Percentiles rank a stretch among this genome's conserved stretches.
These are phyloP conservation scores for Limnothrissa miodon DNA, from an alignment of 2,113 vertebrate species.

Conservation along the genomic window DNA sequence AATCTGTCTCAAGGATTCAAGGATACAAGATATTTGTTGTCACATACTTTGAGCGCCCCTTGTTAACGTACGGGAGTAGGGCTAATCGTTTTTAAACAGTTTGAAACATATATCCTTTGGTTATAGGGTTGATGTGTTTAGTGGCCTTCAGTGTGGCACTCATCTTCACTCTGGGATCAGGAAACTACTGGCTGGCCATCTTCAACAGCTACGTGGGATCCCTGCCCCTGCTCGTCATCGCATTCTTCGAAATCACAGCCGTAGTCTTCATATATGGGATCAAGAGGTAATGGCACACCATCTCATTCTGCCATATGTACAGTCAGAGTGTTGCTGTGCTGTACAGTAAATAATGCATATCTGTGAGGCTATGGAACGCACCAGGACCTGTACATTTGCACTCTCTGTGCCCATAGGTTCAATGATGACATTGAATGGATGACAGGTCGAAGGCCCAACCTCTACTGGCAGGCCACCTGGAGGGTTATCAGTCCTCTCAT, in stretches of 20 bases:
- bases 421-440: constrained; percentile 80
- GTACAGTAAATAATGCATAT: neutral
- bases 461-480: constrained; percentile 84
- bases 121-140: constrained; percentile 75
- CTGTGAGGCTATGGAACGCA: neutral
- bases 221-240: constrained; percentile 78
- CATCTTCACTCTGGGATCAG: constrained; percentile 81
- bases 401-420: constrained; percentile 70
- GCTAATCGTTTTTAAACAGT: too few species aligned
- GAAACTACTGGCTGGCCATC: constrained; percentile 90
- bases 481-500: constrained; percentile 78
- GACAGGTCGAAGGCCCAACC: constrained; percentile 74
- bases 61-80: too few species aligned
- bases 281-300: constrained; percentile 68
- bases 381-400: neutral
- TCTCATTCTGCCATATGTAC: neutral
- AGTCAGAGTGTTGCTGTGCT: too few species aligned
- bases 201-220: constrained; percentile 81
- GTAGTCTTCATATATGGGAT: constrained; percentile 79
- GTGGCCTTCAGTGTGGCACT: constrained; percentile 68
- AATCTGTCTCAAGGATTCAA: too few species aligned
- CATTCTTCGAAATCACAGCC: constrained; percentile 77
- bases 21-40: too few species aligned
- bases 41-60: too few species aligned
- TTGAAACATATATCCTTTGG: neutral